Evolutionary conservation across 2,888 invertebrate species (phyloP), one percentile per base, ranked within the genome.

Genomic region (Rhingia campestris): DNA sequence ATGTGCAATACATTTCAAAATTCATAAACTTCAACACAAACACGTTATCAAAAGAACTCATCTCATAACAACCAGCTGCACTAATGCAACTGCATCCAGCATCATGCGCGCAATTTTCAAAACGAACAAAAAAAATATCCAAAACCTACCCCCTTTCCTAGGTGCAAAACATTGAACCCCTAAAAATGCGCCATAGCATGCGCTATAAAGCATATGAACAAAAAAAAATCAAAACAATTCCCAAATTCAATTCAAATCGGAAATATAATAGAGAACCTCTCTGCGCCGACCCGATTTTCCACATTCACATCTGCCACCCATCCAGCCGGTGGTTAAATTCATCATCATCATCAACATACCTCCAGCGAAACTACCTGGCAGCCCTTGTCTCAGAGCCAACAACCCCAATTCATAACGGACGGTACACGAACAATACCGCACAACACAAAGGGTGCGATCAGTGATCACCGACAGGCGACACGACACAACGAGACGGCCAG

Each of bases 281-380:
- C 35, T 22, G 22, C 22, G 22, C 22, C 51, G 35, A 10, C 64
- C 14, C 54, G 45, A 10, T 22, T 41, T 39, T 7, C 35, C 14
- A 51, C 33, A 64, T 39, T 41, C 69, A 81, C 85, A 85, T 85
- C 85, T 85, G 85, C 84, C 84, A 80, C 84, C 85, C 85, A 85
- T 76, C 72, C 85, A 81, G 75, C 79, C 81, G 81, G 85, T 85
- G 85, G 81, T 85, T 85, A 56, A 74, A 85, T 81, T 80, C 74
- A 79, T 76, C 67, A 76, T 81, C 59, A 45, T 45, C 61, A 39
- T 22, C 66, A 47, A 54, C 39, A 12, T 51, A 61, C 77, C 61
- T 56, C 63, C 59, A 22, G 81, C 84, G 66, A 81, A 81, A 66
- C 85, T 85, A 85, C 85, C 85, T 85, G 81, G 85, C 76, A 76